Evolutionary conservation across 64 coral and sea anemone genomes (phyloP).

Genomic region (Porites lutea): DNA sequence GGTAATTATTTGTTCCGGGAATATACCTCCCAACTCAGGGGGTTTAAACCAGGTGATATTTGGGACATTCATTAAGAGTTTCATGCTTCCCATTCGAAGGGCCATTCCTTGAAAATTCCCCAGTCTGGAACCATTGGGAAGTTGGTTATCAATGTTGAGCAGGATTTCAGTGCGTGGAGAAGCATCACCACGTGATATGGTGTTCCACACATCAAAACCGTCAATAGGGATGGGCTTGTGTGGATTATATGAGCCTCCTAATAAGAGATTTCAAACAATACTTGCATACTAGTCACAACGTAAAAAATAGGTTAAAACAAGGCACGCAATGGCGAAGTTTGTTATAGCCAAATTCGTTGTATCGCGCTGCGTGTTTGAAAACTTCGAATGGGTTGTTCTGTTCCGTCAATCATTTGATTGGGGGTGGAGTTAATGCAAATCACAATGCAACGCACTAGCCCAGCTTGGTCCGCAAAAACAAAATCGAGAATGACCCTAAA

Average conservation of each 20-base stretch:
- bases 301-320: too few relatives aligned
- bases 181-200: slow-evolving; percentile 47
- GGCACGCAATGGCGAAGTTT: too few relatives aligned
- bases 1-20: not conserved
- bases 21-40: slow-evolving; percentile 50
- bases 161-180: slow-evolving; percentile 87
- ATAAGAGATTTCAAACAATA: not conserved
- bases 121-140: not conserved
- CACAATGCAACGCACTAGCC: too few relatives aligned
- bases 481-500: too few relatives aligned
- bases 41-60: slow-evolving; percentile 82
- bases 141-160: slow-evolving; percentile 76
- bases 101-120: slow-evolving; percentile 59
- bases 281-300: not conserved
- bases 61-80: slow-evolving; percentile 73
- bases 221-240: slow-evolving; percentile 65
- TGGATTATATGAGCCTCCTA: slow-evolving; percentile 32
- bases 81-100: slow-evolving; percentile 80
- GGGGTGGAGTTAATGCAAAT: too few relatives aligned
- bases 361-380: too few relatives aligned
- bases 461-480: too few relatives aligned
- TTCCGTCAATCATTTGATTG: too few relatives aligned
- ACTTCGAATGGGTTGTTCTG: too few relatives aligned
- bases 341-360: too few relatives aligned
- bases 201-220: slow-evolving; percentile 80